These are phyloP conservation scores for Onthophagus taurus DNA, from an alignment of 1,140 invertebrate genomes.

Conservation along the genomic window DNA sequence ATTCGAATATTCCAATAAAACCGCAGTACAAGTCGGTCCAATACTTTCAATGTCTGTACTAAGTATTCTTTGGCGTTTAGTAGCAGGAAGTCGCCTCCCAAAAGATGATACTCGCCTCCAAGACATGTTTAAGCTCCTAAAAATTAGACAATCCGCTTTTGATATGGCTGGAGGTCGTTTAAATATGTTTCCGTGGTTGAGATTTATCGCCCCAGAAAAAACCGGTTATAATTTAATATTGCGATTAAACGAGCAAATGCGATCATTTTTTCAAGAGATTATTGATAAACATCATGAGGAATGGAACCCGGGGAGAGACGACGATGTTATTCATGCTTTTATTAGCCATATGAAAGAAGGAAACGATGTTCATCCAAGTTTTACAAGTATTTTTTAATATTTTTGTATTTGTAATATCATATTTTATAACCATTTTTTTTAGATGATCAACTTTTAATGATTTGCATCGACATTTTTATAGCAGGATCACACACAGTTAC, in stretches of 20 bases:
- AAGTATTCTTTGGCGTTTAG: constrained; percentile 65
- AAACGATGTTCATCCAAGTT: constrained; percentile 43
- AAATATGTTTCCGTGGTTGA: constrained; percentile 58
- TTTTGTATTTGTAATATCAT: neutral
- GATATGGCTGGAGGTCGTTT: constrained; percentile 60
- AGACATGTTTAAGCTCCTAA: constrained; percentile 52
- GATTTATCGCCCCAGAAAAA: constrained; percentile 53
- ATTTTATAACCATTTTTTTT: constrained; percentile 12
- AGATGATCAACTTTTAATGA: constrained; percentile 54
- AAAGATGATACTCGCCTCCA: constrained; percentile 46
- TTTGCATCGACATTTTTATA: constrained; percentile 60
- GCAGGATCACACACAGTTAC: constrained; percentile 62
- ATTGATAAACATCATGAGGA: constrained; percentile 51
- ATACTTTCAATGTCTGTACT: constrained; percentile 50
- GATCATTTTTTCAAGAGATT: constrained; percentile 45
- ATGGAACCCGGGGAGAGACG: constrained; percentile 40
- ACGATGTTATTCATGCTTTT: constrained; percentile 71
- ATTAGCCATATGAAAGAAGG: constrained; percentile 54
- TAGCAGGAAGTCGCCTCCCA: constrained; percentile 47
- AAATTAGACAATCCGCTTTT: constrained; percentile 51
- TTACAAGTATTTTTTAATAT: neutral
- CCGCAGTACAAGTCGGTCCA: constrained; percentile 4
- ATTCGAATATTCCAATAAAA: constrained; percentile 23
- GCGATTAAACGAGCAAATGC: constrained; percentile 51
- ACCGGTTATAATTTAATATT: constrained; percentile 59